Percentiles rank a stretch among this genome's conserved stretches.
Evolutionary conservation across 92 coral and sea anemone species (phyloP).

Genomic region (Heliopora coerulea): DNA sequence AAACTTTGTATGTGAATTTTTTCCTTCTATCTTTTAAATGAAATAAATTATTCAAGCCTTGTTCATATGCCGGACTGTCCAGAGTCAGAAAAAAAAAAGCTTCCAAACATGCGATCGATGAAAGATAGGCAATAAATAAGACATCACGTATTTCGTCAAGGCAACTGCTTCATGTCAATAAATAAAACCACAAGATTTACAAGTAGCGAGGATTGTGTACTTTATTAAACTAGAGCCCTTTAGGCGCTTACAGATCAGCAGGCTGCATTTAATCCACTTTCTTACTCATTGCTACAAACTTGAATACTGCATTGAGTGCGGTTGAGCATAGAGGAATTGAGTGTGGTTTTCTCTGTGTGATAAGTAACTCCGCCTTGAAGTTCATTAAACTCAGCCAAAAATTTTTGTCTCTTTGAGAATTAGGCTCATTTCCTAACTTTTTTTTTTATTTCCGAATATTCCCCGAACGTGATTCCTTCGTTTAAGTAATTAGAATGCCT

Average conservation of each 20-base stretch:
- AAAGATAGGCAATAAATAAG: too few relatives aligned
- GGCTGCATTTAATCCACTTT: constrained; percentile 20
- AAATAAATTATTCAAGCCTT: constrained; percentile 38
- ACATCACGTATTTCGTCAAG: too few relatives aligned
- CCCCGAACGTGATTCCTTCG: neutral
- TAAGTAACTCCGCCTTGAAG: constrained; percentile 28
- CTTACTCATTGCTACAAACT: constrained; percentile 17
- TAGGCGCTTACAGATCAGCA: neutral
- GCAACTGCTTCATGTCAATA: too few relatives aligned
- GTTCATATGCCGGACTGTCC: constrained; percentile 8
- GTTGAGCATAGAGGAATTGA: constrained; percentile 11
- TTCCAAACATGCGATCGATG: too few relatives aligned
- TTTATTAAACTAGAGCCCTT: neutral
- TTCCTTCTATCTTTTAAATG: constrained; percentile 25
- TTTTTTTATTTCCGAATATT: neutral
- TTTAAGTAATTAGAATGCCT: too few relatives aligned
- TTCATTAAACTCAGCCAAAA: constrained; percentile 29
- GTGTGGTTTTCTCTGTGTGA: constrained; percentile 17
- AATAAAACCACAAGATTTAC: too few relatives aligned
- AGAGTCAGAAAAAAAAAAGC: too few relatives aligned
- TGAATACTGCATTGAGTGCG: constrained; percentile 20
- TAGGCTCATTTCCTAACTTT: neutral
- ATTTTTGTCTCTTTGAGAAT: neutral
- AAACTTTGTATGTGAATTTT: neutral
- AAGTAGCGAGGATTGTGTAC: neutral